A percentile compares a stretch with the other conserved stretches of the same genome.
Evolutionary conservation across 2,888 invertebrate species (phyloP).

Genomic region (Andrena marginata): DNA sequence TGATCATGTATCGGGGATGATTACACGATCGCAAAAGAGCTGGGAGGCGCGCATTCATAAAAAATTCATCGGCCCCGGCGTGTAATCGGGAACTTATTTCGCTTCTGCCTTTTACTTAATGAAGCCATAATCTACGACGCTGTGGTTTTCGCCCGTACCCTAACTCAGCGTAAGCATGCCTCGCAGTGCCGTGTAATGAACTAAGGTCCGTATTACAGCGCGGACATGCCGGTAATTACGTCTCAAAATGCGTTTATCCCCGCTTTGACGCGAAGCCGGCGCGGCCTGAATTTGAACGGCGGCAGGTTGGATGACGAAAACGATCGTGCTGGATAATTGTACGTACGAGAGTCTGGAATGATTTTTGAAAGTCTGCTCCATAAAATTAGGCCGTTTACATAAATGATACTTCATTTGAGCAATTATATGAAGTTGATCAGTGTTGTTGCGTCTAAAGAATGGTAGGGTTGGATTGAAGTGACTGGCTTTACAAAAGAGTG

Average conservation of each 20-base stretch:
- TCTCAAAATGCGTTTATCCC: slow-evolving; percentile 8
- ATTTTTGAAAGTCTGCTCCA: no score
- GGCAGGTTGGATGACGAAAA: not conserved
- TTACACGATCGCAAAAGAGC: slow-evolving; percentile 53
- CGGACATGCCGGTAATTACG: slow-evolving; percentile 48
- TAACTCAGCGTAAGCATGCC: slow-evolving; percentile 42
- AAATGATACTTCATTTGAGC: no score
- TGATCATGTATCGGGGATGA: slow-evolving; percentile 63
- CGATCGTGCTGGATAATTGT: not conserved
- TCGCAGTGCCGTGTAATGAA: slow-evolving; percentile 21
- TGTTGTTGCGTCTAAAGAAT: no score
- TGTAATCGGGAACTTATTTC: slow-evolving; percentile 39
- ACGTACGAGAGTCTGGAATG: no score
- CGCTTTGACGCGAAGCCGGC: slow-evolving; percentile 9
- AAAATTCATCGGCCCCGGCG: slow-evolving; percentile 52
- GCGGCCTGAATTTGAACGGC: slow-evolving; percentile 30
- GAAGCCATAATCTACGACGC: slow-evolving; percentile 49
- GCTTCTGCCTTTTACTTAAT: slow-evolving; percentile 44
- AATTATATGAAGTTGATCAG: no score
- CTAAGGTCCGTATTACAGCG: slow-evolving; percentile 21
- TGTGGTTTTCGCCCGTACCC: slow-evolving; percentile 24
- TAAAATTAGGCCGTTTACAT: no score
- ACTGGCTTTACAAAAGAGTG: no score
- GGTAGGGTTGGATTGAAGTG: no score
- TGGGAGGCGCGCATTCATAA: slow-evolving; percentile 31